Conservation (phyloP, 2,888 invertebrate genomes). For the Branchipolynoe longqiensis region DNA sequence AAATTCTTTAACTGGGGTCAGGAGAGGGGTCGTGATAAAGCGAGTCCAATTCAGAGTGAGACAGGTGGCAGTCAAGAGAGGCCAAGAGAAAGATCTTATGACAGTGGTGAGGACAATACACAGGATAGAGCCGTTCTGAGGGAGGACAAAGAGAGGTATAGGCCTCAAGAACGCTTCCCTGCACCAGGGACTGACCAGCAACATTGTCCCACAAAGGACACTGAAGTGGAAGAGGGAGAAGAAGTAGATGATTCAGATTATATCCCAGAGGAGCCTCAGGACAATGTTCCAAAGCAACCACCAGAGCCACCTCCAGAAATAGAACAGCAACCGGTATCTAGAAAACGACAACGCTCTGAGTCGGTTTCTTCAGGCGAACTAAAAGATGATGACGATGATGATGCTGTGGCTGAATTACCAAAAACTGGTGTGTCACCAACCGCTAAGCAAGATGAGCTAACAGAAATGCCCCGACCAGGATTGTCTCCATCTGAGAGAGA, state of each 20-base stretch:
- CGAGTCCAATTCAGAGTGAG: no score
- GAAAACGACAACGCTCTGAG: constrained; percentile 6
- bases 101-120: not conserved
- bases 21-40: not conserved
- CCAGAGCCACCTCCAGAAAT: constrained; percentile 5
- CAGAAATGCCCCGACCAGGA: constrained; percentile 18
- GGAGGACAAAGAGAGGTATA: not conserved
- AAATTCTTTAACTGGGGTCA: not conserved
- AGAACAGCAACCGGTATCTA: not conserved
- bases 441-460: not conserved
- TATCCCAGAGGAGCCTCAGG: not conserved
- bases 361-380: constrained; percentile 32
- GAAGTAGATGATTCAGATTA: not conserved
- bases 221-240: constrained; percentile 7
- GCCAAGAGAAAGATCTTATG: no score
- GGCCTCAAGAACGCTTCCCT: not conserved
- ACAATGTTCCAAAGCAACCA: not conserved
- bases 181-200: not conserved
- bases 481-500: constrained; percentile 16
- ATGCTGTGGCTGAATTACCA: not conserved
- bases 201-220: not conserved
- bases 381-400: constrained; percentile 30
- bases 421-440: constrained; percentile 42
- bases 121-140: not conserved
- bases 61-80: not conserved